Evolutionary conservation across 2,797 vertebrate genomes (phyloP).

Genomic region (Scolopax rusticola): DNA sequence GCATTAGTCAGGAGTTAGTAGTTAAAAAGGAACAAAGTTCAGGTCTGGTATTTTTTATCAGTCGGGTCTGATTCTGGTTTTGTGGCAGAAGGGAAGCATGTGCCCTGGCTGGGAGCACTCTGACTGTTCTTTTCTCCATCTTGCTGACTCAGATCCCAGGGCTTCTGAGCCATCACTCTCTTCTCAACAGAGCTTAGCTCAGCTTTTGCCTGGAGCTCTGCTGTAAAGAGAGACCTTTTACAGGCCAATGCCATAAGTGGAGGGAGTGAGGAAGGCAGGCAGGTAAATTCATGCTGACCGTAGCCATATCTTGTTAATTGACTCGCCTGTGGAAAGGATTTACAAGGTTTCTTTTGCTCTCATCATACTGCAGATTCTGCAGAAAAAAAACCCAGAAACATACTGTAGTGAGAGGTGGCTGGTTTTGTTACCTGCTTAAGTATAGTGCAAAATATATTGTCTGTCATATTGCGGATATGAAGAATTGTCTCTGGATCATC

Average conservation of each 20-base stretch:
- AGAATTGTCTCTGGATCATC: background rate
- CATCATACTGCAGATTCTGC: background rate
- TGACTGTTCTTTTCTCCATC: background rate
- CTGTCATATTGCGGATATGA: background rate
- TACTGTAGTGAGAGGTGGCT: background rate
- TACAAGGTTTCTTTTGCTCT: slow-evolving; percentile 30
- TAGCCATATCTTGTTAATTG: slow-evolving; percentile 34
- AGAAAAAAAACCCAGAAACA: background rate
- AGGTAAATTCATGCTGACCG: slow-evolving; percentile 48
- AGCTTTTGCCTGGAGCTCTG: slow-evolving; percentile 51
- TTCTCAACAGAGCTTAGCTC: slow-evolving; percentile 39
- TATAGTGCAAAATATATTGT: background rate
- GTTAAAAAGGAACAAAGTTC: background rate
- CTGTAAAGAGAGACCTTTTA: slow-evolving; percentile 25
- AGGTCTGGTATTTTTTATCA: background rate
- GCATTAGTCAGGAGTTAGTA: background rate
- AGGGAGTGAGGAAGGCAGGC: background rate
- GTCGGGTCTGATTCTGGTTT: background rate
- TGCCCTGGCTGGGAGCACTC: background rate
- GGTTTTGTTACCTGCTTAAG: background rate
- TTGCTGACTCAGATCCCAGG: slow-evolving; percentile 40
- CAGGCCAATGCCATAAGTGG: background rate
- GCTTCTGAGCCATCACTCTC: slow-evolving; percentile 22
- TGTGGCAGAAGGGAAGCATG: background rate
- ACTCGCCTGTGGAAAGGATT: slow-evolving; percentile 20